Conservation (phyloP, 2,888 invertebrate genomes). For the Notocelia uddmanniana region DNA sequence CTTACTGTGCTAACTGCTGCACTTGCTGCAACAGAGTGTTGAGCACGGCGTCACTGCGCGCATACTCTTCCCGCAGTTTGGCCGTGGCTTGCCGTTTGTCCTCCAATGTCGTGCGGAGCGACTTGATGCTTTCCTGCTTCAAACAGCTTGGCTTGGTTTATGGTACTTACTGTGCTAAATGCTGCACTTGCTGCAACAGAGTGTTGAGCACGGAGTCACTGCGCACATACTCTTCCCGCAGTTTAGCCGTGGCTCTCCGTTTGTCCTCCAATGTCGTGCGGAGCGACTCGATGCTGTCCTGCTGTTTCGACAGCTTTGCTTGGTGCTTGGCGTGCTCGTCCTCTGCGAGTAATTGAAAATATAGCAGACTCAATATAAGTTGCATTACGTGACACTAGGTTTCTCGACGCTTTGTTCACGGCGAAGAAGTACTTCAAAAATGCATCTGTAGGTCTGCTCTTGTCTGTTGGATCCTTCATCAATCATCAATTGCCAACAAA, state of each 20-base stretch:
- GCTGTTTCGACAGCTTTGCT: slow-evolving; percentile 85
- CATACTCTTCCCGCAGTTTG: slow-evolving; percentile 61
- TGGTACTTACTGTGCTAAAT: slow-evolving; percentile 68
- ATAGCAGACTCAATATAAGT: too few relatives aligned
- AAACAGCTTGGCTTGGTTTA: background rate
- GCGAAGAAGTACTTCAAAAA: too few relatives aligned
- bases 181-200: slow-evolving; percentile 66
- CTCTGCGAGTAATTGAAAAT: slow-evolving; percentile 63
- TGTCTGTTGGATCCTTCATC: too few relatives aligned
- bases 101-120: slow-evolving; percentile 66
- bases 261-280: slow-evolving; percentile 80
- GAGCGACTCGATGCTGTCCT: slow-evolving; percentile 85
- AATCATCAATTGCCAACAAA: too few relatives aligned
- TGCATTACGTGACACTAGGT: too few relatives aligned
- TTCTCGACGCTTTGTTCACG: too few relatives aligned
- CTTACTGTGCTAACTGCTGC: slow-evolving; percentile 69
- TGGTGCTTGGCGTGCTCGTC: slow-evolving; percentile 86
- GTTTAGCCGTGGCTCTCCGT: slow-evolving; percentile 69
- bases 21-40: slow-evolving; percentile 64
- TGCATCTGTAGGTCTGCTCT: too few relatives aligned
- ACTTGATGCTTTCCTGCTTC: background rate
- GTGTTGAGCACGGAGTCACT: slow-evolving; percentile 62
- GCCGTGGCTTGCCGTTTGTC: slow-evolving; percentile 75
- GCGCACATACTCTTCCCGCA: slow-evolving; percentile 61
- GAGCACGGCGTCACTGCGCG: slow-evolving; percentile 62